Evolutionary conservation across 2,888 invertebrate genomes (phyloP).

Genomic region (Rapana venosa): DNA sequence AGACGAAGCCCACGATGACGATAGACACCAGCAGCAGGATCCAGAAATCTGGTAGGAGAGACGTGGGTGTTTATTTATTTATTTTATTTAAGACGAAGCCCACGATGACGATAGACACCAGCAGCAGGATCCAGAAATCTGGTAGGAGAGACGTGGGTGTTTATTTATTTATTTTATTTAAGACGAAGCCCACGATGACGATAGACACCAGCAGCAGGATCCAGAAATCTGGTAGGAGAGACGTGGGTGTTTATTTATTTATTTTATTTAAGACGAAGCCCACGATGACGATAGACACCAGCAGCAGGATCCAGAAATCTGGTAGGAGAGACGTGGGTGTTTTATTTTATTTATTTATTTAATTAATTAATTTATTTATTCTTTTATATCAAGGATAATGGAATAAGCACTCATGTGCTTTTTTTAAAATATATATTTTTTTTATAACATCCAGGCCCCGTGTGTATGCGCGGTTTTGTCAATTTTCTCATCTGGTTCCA

Average conservation of each 20-base stretch:
- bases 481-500: no score
- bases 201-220: constrained; percentile 51
- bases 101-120: constrained; percentile 51
- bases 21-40: constrained; percentile 51
- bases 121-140: constrained; percentile 54
- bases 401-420: no score
- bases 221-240: constrained; percentile 56
- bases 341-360: no score
- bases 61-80: neutral
- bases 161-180: no score
- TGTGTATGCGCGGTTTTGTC: no score
- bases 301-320: constrained; percentile 54
- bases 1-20: constrained; percentile 52
- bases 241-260: no score
- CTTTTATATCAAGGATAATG: no score
- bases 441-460: no score
- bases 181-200: constrained; percentile 52
- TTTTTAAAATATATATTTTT: no score
- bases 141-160: no score
- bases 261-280: constrained; percentile 54
- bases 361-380: no score
- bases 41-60: constrained; percentile 49
- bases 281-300: constrained; percentile 51
- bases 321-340: no score
- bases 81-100: constrained; percentile 52